These are phyloP conservation scores for Nasalis larvatus DNA, from an alignment of 2,113 vertebrate species.

Conservation along the genomic window DNA sequence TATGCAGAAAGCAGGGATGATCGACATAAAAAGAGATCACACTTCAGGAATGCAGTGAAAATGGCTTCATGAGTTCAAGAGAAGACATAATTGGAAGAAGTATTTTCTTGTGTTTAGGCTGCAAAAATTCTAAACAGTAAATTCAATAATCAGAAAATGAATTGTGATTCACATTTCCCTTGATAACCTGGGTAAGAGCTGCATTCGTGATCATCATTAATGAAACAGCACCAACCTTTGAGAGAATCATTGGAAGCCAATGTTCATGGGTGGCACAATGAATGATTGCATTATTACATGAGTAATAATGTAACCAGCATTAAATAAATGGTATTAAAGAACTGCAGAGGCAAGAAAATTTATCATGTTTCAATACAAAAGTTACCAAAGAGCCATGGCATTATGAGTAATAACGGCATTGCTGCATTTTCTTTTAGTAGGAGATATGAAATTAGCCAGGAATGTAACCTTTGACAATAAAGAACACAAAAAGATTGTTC, in stretches of 20 bases:
- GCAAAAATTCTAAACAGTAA: conserved; percentile 17
- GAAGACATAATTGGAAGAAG: not conserved
- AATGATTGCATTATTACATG: conserved; percentile 50
- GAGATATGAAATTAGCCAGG: conserved; percentile 18
- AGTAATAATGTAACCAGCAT: conserved; percentile 49
- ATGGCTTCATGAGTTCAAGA: not conserved
- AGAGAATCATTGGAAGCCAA: conserved; percentile 24
- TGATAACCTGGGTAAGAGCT: not conserved
- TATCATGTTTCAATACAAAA: conserved; percentile 15
- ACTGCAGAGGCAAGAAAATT: conserved; percentile 1
- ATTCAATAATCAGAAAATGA: conserved; percentile 18
- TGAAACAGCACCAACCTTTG: not conserved
- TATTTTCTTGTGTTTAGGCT: not conserved
- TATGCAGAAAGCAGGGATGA: not conserved
- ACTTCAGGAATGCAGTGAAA: not conserved
- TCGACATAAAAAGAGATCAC: not conserved
- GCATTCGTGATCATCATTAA: not conserved
- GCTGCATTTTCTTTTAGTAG: conserved; percentile 28
- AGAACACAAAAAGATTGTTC: not conserved
- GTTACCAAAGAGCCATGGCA: not conserved
- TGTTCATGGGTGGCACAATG: not conserved
- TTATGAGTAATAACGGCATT: conserved; percentile 16
- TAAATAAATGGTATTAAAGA: conserved; percentile 48
- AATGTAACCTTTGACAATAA: not conserved
- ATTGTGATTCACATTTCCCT: conserved; percentile 10